These are phyloP conservation scores for Lydus trimaculatus DNA, from an alignment of 2,888 invertebrate species.

Conservation along the genomic window DNA sequence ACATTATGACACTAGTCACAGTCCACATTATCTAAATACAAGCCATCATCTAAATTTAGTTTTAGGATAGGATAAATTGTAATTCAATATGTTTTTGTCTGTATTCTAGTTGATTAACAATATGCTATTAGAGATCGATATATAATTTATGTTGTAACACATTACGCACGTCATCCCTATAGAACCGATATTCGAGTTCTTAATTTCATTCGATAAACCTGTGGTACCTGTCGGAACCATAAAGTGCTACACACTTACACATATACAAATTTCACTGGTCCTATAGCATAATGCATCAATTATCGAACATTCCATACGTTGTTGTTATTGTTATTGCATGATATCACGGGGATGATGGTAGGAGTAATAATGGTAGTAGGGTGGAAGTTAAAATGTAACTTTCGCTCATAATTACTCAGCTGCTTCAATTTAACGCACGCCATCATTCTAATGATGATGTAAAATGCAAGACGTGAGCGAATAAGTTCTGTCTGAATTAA, in stretches of 20 bases:
- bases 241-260: conserved; percentile 24
- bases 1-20: conserved; percentile 21
- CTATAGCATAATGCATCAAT: conserved; percentile 49
- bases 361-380: background rate
- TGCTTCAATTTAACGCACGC: conserved; percentile 51
- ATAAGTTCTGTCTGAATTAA: conserved; percentile 26
- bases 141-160: background rate
- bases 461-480: conserved; percentile 34
- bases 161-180: background rate
- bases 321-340: background rate
- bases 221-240: conserved; percentile 40
- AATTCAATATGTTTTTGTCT: background rate
- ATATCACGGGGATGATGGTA: background rate
- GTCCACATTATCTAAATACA: background rate
- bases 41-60: background rate
- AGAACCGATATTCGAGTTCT: background rate
- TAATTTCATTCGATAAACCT: conserved; percentile 15
- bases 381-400: conserved; percentile 36
- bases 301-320: conserved; percentile 43
- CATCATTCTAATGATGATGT: conserved; percentile 50
- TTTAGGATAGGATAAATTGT: too few species aligned
- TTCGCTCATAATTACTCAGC: conserved; percentile 46
- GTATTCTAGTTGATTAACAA: background rate
- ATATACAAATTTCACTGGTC: conserved; percentile 37
- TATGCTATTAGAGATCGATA: background rate